These are phyloP conservation scores for Hydroisotoma schaefferi DNA, from an alignment of 2,888 invertebrate genomes.

Conservation along the genomic window DNA sequence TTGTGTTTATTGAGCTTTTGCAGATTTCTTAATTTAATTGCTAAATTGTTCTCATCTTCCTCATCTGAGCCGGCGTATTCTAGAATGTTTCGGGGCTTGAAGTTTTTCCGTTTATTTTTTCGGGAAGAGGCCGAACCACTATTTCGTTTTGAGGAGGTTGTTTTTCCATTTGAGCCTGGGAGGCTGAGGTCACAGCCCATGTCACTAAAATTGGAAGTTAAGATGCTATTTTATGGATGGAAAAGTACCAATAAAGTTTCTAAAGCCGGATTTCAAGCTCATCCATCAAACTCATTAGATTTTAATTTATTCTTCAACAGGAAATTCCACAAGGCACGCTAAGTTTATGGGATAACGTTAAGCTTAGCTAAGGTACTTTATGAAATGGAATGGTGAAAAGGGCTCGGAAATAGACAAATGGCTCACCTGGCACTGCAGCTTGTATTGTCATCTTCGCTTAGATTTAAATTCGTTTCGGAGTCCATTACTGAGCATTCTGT, in stretches of 20 bases:
- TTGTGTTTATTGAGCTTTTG: background rate
- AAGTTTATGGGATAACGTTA: background rate
- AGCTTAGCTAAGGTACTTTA: too few relatives aligned
- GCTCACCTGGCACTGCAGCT: conserved; percentile 48
- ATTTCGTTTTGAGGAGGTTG: conserved; percentile 34
- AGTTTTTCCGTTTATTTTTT: conserved; percentile 73
- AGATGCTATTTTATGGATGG: background rate
- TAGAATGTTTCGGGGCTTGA: conserved; percentile 70
- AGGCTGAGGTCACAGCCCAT: conserved; percentile 47
- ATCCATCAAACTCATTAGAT: background rate
- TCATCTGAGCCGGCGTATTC: conserved; percentile 50
- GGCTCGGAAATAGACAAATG: too few relatives aligned
- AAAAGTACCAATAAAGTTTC: too few relatives aligned
- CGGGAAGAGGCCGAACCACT: conserved; percentile 39
- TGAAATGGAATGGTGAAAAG: too few relatives aligned
- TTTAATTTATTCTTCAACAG: background rate
- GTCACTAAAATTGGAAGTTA: conserved; percentile 30
- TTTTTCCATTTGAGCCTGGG: conserved; percentile 31
- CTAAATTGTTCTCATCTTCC: conserved; percentile 36
- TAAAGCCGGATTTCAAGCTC: background rate
- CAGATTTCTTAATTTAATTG: background rate
- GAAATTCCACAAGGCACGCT: background rate
- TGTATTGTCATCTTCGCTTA: conserved; percentile 48
- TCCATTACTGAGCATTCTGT: conserved; percentile 48
- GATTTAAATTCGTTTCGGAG: conserved; percentile 43